Base-by-base conservation (phyloP, 2,113 vertebrate species). In the Chlamydotis undulata region DNA sequence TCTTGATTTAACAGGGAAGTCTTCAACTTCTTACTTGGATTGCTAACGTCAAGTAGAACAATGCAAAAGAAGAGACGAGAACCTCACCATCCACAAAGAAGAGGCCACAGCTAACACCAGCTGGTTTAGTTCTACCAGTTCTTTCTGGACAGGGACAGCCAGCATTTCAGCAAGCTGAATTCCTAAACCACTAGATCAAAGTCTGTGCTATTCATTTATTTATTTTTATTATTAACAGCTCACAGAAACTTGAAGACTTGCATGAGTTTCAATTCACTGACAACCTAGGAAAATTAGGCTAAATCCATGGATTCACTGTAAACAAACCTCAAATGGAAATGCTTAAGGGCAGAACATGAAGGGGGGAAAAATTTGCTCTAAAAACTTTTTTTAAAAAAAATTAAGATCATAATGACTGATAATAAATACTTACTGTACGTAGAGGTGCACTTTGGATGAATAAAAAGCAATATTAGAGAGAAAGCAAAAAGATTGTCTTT, bases 1-100 rank as follows among this genome's bases (percentile, higher is more conserved):
- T 87, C 92, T n/a, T 82, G 69, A 87, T 95, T 95, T 89, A 96
- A 71, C 81, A 93, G 37, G 28, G 50, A 87, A 84, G 69, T 57
- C 81, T 93, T 87, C 78, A 68, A 67, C 55, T 74, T 75, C 61
- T 61, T 89, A 84, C 60, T 78, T 78, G 50, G 65, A 78, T 87
- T 80, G 39, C 74, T 71, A 87, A 57, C 56, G 35, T 55, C 55
- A 81, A 93, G 56, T 39, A 76, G 85, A 93, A 39, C 15, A 64
- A 4, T 56, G 29, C 41, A 87, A 65, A 25, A 78, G 23, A 56
- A 63, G 61, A 92, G 67, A 53, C 6, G 6, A 84, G 78, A 78
- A 67, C 6, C 29, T 93, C 64, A 29, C 55, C 8, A 2, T 15
- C 37, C 22, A 57, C 3, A 3, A 77, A 49, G 61, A 67, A 10